Evolutionary conservation across 92 coral and sea anemone genomes (phyloP).

Genomic region (Zoanthus gigantus): DNA sequence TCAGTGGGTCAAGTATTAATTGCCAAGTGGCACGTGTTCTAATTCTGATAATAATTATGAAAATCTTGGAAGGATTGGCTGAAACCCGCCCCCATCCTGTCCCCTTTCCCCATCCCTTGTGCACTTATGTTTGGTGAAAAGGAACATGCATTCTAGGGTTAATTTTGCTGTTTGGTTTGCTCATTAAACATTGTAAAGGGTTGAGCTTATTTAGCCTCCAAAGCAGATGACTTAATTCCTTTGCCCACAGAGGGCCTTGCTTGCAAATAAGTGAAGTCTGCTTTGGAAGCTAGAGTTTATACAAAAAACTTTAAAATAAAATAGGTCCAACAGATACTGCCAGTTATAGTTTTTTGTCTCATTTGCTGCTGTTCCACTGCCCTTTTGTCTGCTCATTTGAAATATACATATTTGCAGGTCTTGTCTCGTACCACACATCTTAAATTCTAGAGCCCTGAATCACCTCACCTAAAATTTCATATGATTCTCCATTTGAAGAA

Average conservation of each 20-base stretch:
- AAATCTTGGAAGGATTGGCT: slow-evolving; percentile 19
- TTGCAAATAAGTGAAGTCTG: slow-evolving; percentile 29
- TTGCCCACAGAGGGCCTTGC: slow-evolving; percentile 19
- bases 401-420: slow-evolving; percentile 1
- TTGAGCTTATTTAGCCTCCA: slow-evolving; percentile 32
- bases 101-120: neutral
- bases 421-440: neutral
- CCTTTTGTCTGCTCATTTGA: slow-evolving; percentile 27
- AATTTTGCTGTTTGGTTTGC: slow-evolving; percentile 30
- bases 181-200: slow-evolving; percentile 40
- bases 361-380: slow-evolving; percentile 21
- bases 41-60: slow-evolving; percentile 29
- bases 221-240: slow-evolving; percentile 28
- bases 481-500: slow-evolving; percentile 16
- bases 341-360: slow-evolving; percentile 18
- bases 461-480: slow-evolving; percentile 28
- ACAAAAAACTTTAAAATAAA: slow-evolving; percentile 9
- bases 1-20: slow-evolving; percentile 30
- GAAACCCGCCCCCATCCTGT: slow-evolving; percentile 1
- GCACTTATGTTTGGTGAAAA: slow-evolving; percentile 24
- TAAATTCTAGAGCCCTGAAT: slow-evolving; percentile 28
- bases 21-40: slow-evolving; percentile 22
- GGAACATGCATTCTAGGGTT: slow-evolving; percentile 36
- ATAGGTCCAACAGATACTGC: slow-evolving; percentile 10
- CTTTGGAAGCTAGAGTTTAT: slow-evolving; percentile 33